Conservation (phyloP, 2,888 invertebrate genomes). For the Tiphia femorata region DNA sequence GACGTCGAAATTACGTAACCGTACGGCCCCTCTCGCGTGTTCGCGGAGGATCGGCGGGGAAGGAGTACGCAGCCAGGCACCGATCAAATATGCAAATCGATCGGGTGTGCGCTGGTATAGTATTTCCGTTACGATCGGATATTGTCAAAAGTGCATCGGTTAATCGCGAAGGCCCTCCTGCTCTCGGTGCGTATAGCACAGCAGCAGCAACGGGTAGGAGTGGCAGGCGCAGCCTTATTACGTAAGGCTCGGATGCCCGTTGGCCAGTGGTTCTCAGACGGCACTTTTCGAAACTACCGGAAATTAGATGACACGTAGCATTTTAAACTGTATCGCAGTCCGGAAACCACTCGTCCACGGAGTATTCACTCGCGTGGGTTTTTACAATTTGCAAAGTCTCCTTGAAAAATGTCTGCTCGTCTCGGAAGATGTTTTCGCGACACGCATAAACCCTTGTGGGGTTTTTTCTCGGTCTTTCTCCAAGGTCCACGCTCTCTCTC, state of each 20-base stretch:
- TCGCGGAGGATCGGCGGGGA: too few species aligned
- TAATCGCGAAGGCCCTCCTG: constrained; percentile 40
- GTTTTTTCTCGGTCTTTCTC: too few species aligned
- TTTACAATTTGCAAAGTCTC: too few species aligned
- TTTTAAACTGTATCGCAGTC: not conserved
- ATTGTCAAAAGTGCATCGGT: constrained; percentile 42
- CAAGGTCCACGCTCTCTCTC: too few species aligned
- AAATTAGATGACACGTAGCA: not conserved
- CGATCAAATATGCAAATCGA: constrained; percentile 43
- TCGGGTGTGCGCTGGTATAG: constrained; percentile 27
- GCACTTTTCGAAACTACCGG: not conserved
- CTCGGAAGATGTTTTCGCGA: too few species aligned
- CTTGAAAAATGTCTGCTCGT: too few species aligned
- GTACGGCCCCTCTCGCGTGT: too few species aligned
- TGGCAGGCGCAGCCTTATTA: constrained; percentile 39
- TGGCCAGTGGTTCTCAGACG: constrained; percentile 23
- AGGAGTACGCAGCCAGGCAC: too few species aligned
- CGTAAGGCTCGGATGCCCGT: constrained; percentile 36
- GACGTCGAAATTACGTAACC: too few species aligned
- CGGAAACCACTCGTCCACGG: not conserved
- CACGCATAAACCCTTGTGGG: too few species aligned
- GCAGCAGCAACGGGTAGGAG: constrained; percentile 10
- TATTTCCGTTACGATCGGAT: constrained; percentile 37
- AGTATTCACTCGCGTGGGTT: too few species aligned
- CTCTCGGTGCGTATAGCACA: constrained; percentile 13